phyloP scores from a whole-genome alignment of 2,888 invertebrate species.

The Anagyrus pseudococci region DNA sequence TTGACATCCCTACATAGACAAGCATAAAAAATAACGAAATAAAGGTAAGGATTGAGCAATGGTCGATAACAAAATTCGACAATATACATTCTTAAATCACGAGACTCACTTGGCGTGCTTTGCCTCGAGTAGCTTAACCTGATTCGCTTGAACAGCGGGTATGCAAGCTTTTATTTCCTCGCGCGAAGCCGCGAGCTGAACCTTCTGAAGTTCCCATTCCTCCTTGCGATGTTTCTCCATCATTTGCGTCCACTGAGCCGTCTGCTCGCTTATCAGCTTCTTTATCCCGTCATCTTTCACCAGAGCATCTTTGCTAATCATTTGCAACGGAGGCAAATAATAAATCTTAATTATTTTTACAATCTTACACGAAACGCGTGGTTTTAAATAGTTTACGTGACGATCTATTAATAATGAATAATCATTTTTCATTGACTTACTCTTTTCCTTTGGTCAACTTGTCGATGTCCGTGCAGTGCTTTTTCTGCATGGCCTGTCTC shows the following conservation, averaged over 20 bases:
- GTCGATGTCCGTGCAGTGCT: constrained; percentile 66
- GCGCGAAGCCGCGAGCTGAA: constrained; percentile 65
- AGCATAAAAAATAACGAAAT: background rate
- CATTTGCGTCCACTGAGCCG: constrained; percentile 71
- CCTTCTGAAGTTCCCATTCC: constrained; percentile 69
- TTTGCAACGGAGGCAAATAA: background rate
- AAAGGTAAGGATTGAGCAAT: background rate
- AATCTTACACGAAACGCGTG: background rate
- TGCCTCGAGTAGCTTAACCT: constrained; percentile 66
- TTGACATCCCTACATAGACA: constrained; percentile 66
- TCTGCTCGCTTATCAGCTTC: constrained; percentile 68
- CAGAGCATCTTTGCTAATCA: constrained; percentile 56
- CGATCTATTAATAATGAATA: background rate
- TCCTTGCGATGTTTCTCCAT: constrained; percentile 64
- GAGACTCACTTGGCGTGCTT: constrained; percentile 66
- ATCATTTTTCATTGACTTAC: constrained; percentile 56
- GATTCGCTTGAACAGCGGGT: constrained; percentile 64
- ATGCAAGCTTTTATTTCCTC: constrained; percentile 66
- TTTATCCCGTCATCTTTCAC: constrained; percentile 59
- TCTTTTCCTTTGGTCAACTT: constrained; percentile 69
- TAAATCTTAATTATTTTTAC: too few relatives aligned
- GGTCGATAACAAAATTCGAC: background rate
- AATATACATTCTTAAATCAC: background rate
- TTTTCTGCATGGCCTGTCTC: constrained; percentile 67
- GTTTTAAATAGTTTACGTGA: too few relatives aligned